A percentile compares a stretch with the other conserved stretches of the same genome.
phyloP scores from a whole-genome alignment of 2,113 vertebrate genomes.

The Aegithalos caudatus region DNA sequence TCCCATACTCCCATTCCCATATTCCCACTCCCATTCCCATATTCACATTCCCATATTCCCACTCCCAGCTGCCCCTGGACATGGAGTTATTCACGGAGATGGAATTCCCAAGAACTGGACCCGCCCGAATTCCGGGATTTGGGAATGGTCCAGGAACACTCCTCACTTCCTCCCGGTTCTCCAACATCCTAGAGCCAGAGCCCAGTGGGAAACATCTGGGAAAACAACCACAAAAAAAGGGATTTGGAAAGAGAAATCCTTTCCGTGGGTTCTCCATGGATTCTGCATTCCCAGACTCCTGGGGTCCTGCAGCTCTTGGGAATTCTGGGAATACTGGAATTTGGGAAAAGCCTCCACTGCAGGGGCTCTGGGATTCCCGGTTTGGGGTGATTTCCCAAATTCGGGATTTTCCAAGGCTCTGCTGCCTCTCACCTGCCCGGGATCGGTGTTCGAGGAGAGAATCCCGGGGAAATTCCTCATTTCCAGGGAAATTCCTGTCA shows the following conservation, averaged over 20 bases:
- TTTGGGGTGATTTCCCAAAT: background rate
- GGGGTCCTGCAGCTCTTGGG: background rate
- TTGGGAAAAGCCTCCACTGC: background rate
- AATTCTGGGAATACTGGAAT: background rate
- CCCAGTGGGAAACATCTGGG: slow-evolving; percentile 67
- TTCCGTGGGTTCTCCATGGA: rapidly evolving
- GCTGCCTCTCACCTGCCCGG: background rate
- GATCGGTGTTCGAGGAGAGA: background rate
- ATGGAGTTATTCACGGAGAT: rapidly evolving
- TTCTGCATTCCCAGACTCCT: background rate
- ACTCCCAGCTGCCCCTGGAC: background rate
- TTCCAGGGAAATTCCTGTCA: background rate
- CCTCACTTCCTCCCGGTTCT: slow-evolving; percentile 86
- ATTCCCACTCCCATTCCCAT: too few species aligned
- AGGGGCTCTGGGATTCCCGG: background rate
- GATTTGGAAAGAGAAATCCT: background rate
- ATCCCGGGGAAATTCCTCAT: background rate
- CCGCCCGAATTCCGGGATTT: background rate
- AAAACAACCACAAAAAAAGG: background rate
- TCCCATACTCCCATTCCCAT: background rate
- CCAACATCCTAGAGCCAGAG: slow-evolving; percentile 81
- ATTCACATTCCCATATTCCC: background rate
- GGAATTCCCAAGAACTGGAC: background rate
- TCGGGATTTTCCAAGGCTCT: background rate
- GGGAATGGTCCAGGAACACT: background rate